Evolutionary conservation across 2,888 invertebrate species (phyloP).

Genomic region (Dryobotodes eremita): DNA sequence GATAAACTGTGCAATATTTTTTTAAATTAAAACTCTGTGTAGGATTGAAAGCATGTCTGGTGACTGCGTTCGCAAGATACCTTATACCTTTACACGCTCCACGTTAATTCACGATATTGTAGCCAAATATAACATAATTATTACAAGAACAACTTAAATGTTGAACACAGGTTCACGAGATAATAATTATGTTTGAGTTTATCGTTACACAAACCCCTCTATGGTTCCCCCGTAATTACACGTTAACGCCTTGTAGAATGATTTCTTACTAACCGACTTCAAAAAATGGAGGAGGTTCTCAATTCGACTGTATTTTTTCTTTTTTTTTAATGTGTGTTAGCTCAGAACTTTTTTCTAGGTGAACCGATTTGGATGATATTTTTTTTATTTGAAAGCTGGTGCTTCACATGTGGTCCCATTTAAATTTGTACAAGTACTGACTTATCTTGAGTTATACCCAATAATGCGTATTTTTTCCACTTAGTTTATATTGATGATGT

Average conservation of each 20-base stretch:
- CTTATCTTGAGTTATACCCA: too few species aligned
- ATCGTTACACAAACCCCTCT: constrained; percentile 11
- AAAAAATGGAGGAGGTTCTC: too few species aligned
- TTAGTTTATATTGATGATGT: too few species aligned
- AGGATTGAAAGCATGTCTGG: background rate
- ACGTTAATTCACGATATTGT: background rate
- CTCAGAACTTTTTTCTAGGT: too few species aligned
- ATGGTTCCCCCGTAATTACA: constrained; percentile 23
- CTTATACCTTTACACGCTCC: background rate
- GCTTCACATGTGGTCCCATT: too few species aligned
- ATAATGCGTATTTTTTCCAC: too few species aligned
- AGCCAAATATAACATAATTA: constrained; percentile 10
- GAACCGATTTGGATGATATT: too few species aligned
- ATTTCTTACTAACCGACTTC: too few species aligned
- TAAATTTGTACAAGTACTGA: too few species aligned
- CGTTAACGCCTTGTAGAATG: background rate
- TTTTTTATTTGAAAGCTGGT: too few species aligned
- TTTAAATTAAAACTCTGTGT: background rate
- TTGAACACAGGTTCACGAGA: constrained; percentile 12
- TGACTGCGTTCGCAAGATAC: background rate
- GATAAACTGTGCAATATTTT: background rate
- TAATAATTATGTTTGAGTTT: constrained; percentile 27
- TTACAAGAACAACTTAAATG: constrained; percentile 10
- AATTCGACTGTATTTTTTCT: too few species aligned
- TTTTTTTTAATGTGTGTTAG: too few species aligned